phyloP scores from a whole-genome alignment of 2,888 invertebrate species.

The Thumatha senex region DNA sequence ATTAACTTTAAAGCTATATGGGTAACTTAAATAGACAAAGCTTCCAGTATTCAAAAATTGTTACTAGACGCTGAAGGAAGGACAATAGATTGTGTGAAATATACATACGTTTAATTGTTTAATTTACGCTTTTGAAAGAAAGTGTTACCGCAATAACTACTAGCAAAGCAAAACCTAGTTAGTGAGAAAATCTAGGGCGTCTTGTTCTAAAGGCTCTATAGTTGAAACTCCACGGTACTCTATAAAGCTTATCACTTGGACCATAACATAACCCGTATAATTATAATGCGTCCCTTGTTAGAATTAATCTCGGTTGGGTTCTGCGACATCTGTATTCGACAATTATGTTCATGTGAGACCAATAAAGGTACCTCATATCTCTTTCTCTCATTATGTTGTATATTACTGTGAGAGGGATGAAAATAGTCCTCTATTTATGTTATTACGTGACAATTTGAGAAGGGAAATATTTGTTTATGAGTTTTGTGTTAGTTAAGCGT shows the following conservation, averaged over 20 bases:
- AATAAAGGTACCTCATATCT: slow-evolving; percentile 35
- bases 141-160: too few relatives aligned
- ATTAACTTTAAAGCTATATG: too few relatives aligned
- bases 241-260: slow-evolving; percentile 22
- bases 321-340: slow-evolving; percentile 78
- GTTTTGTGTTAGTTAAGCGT: slow-evolving; percentile 29
- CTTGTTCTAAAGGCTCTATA: too few relatives aligned
- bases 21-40: too few relatives aligned
- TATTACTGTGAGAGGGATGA: slow-evolving; percentile 22
- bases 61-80: too few relatives aligned
- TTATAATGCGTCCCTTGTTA: slow-evolving; percentile 76
- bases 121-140: too few relatives aligned
- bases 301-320: slow-evolving; percentile 75
- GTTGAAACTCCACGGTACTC: too few relatives aligned
- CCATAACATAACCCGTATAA: slow-evolving; percentile 56
- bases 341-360: slow-evolving; percentile 75
- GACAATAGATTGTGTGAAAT: too few relatives aligned
- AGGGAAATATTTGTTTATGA: slow-evolving; percentile 40
- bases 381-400: slow-evolving; percentile 20
- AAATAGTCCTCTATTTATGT: slow-evolving; percentile 24
- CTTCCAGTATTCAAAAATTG: too few relatives aligned
- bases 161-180: too few relatives aligned
- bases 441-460: slow-evolving; percentile 42
- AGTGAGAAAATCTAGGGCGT: too few relatives aligned
- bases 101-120: too few relatives aligned